Percentiles rank a stretch among this genome's conserved stretches.
Conservation (phyloP, 2,797 vertebrate genomes). For the Loriculus beryllinus region DNA sequence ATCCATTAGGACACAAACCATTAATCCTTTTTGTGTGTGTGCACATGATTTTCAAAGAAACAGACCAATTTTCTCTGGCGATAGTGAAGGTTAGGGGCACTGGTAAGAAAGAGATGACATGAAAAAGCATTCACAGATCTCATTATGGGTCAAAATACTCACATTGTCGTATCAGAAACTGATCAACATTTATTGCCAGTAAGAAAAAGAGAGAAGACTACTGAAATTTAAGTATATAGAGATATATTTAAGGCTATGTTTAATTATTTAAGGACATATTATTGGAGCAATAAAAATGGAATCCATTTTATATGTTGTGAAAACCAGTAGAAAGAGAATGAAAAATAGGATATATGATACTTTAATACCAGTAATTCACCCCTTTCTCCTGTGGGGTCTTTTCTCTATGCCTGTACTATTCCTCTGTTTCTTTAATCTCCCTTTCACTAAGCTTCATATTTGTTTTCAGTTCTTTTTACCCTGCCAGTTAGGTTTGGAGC, state of each 20-base stretch:
- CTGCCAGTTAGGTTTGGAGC: not conserved
- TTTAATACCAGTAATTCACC: not conserved
- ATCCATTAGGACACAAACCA: not conserved
- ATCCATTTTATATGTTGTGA: not conserved
- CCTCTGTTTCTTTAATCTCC: not conserved
- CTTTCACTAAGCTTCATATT: not conserved
- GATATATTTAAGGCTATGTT: not conserved
- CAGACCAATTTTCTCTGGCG: not conserved
- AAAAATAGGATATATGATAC: not conserved
- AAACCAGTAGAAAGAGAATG: not conserved
- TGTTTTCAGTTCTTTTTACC: not conserved
- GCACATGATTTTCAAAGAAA: not conserved
- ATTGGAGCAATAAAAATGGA: not conserved
- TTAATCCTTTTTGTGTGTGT: fast-evolving
- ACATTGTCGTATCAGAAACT: not conserved
- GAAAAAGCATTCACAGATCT: not conserved
- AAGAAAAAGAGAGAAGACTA: not conserved
- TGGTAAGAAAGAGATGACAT: not conserved
- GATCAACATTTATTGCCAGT: not conserved
- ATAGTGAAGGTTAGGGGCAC: not conserved
- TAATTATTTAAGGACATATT: not conserved
- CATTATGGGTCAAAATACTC: not conserved
- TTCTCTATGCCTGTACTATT: not conserved
- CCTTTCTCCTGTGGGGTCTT: not conserved
- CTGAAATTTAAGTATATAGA: not conserved